Conservation (phyloP, 1,140 invertebrate species). For the Saxidomus purpurata region DNA sequence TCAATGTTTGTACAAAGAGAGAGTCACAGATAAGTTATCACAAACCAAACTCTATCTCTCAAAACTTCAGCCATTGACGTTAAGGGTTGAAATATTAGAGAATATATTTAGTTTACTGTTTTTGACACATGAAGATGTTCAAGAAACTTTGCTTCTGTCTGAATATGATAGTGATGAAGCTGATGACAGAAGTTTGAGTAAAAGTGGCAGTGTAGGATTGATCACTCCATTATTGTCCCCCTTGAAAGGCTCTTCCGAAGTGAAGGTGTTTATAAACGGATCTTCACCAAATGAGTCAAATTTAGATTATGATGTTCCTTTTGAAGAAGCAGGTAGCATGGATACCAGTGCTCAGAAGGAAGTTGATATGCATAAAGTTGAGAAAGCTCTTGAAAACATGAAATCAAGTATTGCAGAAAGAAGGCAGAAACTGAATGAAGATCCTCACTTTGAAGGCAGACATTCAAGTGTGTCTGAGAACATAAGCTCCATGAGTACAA, state of each 20-base stretch:
- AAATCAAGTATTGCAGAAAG: slow-evolving; percentile 22
- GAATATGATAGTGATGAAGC: slow-evolving; percentile 80
- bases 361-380: slow-evolving; percentile 54
- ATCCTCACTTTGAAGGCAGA: not conserved
- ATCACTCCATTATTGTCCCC: slow-evolving; percentile 57
- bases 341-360: not conserved
- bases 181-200: slow-evolving; percentile 63
- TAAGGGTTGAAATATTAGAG: slow-evolving; percentile 86
- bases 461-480: slow-evolving; percentile 68
- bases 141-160: slow-evolving; percentile 70
- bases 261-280: slow-evolving; percentile 5
- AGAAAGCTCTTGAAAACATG: slow-evolving; percentile 42
- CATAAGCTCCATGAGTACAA: slow-evolving; percentile 72
- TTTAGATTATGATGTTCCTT: slow-evolving; percentile 80
- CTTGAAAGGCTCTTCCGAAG: slow-evolving; percentile 28
- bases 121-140: slow-evolving; percentile 83
- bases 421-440: not conserved
- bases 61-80: slow-evolving; percentile 84
- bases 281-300: slow-evolving; percentile 7
- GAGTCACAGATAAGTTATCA: slow-evolving; percentile 78
- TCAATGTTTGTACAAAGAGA: slow-evolving; percentile 76
- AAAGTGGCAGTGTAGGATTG: slow-evolving; percentile 26
- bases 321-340: slow-evolving; percentile 65
- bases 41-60: slow-evolving; percentile 77
- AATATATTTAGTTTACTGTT: slow-evolving; percentile 87